Evolutionary conservation across 2,888 invertebrate species (phyloP).

Genomic region (Elysia crispata): DNA sequence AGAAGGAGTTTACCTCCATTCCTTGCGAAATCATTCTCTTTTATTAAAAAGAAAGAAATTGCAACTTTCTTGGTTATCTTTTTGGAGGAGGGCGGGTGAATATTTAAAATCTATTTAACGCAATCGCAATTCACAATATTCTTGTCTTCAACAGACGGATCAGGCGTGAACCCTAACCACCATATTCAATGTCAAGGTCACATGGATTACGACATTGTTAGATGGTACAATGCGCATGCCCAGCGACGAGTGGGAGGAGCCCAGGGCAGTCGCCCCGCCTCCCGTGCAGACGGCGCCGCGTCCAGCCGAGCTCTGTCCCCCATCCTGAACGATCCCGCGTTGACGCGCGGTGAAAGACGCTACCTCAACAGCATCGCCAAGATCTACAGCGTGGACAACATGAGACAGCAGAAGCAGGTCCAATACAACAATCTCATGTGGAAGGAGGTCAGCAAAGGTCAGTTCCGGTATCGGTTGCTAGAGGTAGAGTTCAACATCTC

Average conservation of each 20-base stretch:
- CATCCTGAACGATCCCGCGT: slow-evolving; percentile 49
- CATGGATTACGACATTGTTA: slow-evolving; percentile 49
- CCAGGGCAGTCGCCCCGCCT: slow-evolving; percentile 44
- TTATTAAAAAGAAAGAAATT: no score
- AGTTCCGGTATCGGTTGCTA: no score
- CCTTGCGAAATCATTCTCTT: no score
- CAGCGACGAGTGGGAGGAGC: slow-evolving; percentile 6
- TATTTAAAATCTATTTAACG: no score
- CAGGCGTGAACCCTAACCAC: slow-evolving; percentile 61
- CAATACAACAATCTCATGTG: slow-evolving; percentile 64
- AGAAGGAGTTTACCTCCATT: no score
- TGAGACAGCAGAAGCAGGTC: slow-evolving; percentile 63
- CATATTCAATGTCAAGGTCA: slow-evolving; percentile 60
- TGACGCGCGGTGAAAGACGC: slow-evolving; percentile 60
- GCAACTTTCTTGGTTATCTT: no score
- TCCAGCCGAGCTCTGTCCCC: slow-evolving; percentile 53
- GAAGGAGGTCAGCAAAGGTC: slow-evolving; percentile 64
- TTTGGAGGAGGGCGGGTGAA: no score
- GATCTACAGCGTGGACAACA: slow-evolving; percentile 64
- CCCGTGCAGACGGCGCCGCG: not conserved
- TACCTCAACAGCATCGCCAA: slow-evolving; percentile 67
- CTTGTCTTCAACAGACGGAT: slow-evolving; percentile 53
- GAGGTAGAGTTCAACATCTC: no score
- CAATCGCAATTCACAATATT: not conserved
- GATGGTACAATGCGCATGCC: slow-evolving; percentile 42